phyloP scores from a whole-genome alignment of 2,888 invertebrate species.

The Graphium colonna region DNA sequence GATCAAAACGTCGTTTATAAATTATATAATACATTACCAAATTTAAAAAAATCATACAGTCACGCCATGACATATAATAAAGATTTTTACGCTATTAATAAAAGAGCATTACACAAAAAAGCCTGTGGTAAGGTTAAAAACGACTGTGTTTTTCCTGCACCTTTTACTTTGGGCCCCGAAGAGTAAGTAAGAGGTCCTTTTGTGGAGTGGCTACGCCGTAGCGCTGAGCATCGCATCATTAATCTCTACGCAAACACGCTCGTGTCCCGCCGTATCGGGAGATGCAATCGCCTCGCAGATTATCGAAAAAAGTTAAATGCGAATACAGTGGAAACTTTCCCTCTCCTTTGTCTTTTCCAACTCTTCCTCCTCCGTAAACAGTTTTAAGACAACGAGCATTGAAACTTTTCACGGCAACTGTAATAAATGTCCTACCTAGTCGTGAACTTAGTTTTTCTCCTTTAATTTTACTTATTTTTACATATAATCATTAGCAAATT shows the following conservation, averaged over 20 bases:
- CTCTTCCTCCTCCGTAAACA: neutral
- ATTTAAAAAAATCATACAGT: too few species aligned
- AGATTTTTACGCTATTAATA: too few species aligned
- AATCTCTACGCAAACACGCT: constrained; percentile 67
- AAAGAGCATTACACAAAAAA: neutral
- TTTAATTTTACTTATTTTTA: too few species aligned
- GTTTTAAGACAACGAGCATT: neutral
- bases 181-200: constrained; percentile 72
- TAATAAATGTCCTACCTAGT: constrained; percentile 1
- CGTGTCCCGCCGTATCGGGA: constrained; percentile 33
- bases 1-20: too few species aligned
- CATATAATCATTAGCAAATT: too few species aligned
- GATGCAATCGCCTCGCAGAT: constrained; percentile 33
- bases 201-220: constrained; percentile 58
- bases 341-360: constrained; percentile 6
- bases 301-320: constrained; percentile 28
- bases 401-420: neutral
- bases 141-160: constrained; percentile 12
- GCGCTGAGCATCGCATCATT: constrained; percentile 67
- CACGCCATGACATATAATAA: too few species aligned
- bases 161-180: constrained; percentile 53
- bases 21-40: too few species aligned
- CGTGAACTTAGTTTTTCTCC: constrained; percentile 19
- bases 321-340: constrained; percentile 5
- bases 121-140: constrained; percentile 4